Evolutionary conservation across 1,140 invertebrate genomes (phyloP).

Genomic region (Coelopa frigida): DNA sequence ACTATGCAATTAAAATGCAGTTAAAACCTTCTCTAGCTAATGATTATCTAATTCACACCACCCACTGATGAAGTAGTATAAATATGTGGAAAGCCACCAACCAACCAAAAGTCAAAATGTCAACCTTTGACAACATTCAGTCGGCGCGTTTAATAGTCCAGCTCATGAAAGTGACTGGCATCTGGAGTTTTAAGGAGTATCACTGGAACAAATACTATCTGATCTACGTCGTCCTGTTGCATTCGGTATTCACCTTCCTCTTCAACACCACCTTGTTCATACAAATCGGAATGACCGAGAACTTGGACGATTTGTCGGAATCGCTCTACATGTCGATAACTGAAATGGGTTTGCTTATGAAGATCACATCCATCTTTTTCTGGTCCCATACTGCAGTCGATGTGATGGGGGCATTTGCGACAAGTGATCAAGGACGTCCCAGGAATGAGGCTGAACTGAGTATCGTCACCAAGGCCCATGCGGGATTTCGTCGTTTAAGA

Average conservation of each 20-base stretch:
- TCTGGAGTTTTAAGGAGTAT: not conserved
- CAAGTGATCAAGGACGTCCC: not conserved
- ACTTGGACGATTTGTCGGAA: not conserved
- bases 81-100: too few species aligned
- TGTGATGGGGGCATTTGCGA: conserved; percentile 9
- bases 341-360: not conserved
- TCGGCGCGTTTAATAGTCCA: not conserved
- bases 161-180: not conserved
- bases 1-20: too few species aligned
- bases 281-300: not conserved
- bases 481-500: not conserved
- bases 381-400: conserved; percentile 11
- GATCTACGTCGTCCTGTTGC: not conserved
- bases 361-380: too few species aligned
- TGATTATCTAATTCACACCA: too few species aligned
- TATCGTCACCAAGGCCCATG: not conserved
- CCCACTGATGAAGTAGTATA: too few species aligned
- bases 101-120: too few species aligned
- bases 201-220: not conserved
- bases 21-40: too few species aligned
- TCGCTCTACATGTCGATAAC: not conserved
- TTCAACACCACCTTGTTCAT: not conserved
- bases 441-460: not conserved
- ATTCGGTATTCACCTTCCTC: not conserved
- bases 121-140: not conserved